A percentile compares a stretch with the other conserved stretches of the same genome.
Evolutionary conservation across 2,113 vertebrate species (phyloP).

Genomic region (Diphyllodes magnificus): DNA sequence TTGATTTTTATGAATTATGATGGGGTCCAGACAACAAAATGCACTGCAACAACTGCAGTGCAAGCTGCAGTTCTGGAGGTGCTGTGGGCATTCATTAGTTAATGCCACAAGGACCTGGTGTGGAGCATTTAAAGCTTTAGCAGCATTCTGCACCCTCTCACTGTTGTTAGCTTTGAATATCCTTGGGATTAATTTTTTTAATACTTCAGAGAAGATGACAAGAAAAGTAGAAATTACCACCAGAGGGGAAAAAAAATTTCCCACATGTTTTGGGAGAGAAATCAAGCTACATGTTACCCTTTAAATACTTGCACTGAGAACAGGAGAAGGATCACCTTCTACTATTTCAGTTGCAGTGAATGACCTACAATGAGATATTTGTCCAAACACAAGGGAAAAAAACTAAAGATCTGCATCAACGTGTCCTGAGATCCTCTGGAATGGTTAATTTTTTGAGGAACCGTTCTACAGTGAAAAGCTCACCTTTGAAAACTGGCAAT

Average conservation of each 20-base stretch:
- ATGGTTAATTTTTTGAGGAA: background rate
- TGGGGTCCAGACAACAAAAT: background rate
- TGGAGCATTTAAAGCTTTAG: background rate
- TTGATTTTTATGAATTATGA: background rate
- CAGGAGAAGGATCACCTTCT: background rate
- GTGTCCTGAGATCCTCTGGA: background rate
- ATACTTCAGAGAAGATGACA: background rate
- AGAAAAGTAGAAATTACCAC: background rate
- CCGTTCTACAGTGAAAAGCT: background rate
- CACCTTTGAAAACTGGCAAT: background rate
- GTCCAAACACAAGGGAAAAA: background rate
- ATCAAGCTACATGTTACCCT: background rate
- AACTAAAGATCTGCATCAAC: background rate
- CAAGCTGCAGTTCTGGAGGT: background rate
- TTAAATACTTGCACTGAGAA: slow-evolving; percentile 14
- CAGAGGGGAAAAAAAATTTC: background rate
- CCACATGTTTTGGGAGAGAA: background rate
- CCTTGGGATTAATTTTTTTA: background rate
- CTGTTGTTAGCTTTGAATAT: background rate
- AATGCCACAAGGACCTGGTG: background rate
- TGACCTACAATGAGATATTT: background rate
- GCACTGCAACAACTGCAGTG: background rate
- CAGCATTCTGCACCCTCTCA: background rate
- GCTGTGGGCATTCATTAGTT: background rate
- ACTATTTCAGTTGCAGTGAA: background rate